Percentiles rank a stretch among this genome's conserved stretches.
Conservation (phyloP, 2,888 invertebrate genomes). For the Bombylius discolor region DNA sequence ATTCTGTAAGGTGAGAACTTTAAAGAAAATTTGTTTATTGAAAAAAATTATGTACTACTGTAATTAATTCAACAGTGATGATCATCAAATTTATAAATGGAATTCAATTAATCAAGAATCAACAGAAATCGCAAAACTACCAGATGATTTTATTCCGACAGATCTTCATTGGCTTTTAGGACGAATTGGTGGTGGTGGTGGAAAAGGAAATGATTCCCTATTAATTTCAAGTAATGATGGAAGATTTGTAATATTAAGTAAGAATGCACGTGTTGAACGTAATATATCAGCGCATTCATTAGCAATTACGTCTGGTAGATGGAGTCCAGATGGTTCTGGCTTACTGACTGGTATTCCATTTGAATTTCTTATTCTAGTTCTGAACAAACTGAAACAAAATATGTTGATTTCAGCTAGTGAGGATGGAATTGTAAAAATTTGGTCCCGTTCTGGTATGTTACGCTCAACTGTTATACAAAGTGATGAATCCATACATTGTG, state of each 20-base stretch:
- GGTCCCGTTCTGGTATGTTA: constrained; percentile 91
- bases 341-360: constrained; percentile 45
- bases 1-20: constrained; percentile 62
- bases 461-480: constrained; percentile 77
- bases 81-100: constrained; percentile 82
- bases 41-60: neutral
- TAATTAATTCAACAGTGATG: constrained; percentile 52
- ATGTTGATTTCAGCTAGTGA: constrained; percentile 59
- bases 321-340: constrained; percentile 94
- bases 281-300: constrained; percentile 84
- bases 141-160: constrained; percentile 75
- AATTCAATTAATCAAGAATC: constrained; percentile 68
- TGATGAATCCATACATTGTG: constrained; percentile 71
- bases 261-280: constrained; percentile 84
- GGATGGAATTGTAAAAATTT: constrained; percentile 91
- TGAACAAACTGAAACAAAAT: too few species aligned
- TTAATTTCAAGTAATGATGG: constrained; percentile 82
- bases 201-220: constrained; percentile 53
- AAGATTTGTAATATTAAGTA: constrained; percentile 74
- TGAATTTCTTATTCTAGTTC: too few species aligned
- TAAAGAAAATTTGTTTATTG: neutral
- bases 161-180: constrained; percentile 74
- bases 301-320: constrained; percentile 76
- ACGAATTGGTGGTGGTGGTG: constrained; percentile 26
- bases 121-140: constrained; percentile 60